phyloP scores from a whole-genome alignment of 2,797 vertebrate genomes.

The Schizopygopsis malacanthus region DNA sequence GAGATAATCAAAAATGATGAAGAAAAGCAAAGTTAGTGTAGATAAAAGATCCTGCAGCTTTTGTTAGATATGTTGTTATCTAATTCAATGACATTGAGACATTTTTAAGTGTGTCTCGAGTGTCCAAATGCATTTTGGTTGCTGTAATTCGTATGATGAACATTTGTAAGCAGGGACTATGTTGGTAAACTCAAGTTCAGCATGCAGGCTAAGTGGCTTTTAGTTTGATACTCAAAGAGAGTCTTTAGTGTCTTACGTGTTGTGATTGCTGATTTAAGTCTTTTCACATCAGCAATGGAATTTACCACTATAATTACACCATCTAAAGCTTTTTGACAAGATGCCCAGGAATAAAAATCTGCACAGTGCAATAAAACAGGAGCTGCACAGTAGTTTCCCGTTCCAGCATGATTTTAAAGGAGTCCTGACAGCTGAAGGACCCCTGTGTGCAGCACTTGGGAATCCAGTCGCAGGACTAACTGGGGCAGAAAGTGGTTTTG shows the following conservation, averaged over 20 bases:
- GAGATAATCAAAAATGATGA: neutral
- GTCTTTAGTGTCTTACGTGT: slow-evolving; percentile 36
- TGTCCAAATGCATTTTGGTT: neutral
- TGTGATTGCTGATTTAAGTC: slow-evolving; percentile 52
- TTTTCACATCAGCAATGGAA: slow-evolving; percentile 55
- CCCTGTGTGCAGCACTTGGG: slow-evolving; percentile 69
- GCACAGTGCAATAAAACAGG: slow-evolving; percentile 64
- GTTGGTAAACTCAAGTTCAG: slow-evolving; percentile 20
- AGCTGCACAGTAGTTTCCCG: slow-evolving; percentile 74
- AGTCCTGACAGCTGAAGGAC: slow-evolving; percentile 66
- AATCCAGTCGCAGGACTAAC: slow-evolving; percentile 67
- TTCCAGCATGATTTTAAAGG: slow-evolving; percentile 68
- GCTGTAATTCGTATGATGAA: neutral
- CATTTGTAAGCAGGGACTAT: neutral
- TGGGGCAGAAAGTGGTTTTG: slow-evolving; percentile 57
- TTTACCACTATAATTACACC: slow-evolving; percentile 56
- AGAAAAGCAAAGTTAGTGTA: neutral
- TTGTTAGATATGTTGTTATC: neutral
- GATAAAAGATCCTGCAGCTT: neutral
- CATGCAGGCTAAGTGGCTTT: slow-evolving; percentile 30
- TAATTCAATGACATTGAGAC: neutral
- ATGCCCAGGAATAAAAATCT: slow-evolving; percentile 60
- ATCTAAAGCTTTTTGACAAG: slow-evolving; percentile 61
- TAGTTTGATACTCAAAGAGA: slow-evolving; percentile 27
- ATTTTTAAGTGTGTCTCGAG: neutral